A percentile compares a stretch with the other conserved stretches of the same genome.
Conservation (phyloP, 2,888 invertebrate species). For the Dasypogon diadema region DNA sequence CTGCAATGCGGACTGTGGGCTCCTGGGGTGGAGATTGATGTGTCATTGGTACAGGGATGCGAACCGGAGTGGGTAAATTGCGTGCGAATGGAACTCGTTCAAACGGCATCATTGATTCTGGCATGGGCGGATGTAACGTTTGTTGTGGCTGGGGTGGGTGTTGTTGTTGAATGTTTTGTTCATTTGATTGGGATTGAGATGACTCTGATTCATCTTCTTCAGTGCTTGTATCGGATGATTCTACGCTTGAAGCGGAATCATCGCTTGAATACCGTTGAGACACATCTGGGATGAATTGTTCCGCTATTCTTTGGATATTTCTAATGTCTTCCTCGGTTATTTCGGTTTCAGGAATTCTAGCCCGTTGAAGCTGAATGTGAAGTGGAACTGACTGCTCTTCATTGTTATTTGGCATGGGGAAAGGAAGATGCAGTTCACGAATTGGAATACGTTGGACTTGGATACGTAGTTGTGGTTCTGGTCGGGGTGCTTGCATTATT, state of each 20-base stretch:
- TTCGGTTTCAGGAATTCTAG: conserved; percentile 67
- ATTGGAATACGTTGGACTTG: conserved; percentile 70
- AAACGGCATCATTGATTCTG: conserved; percentile 65
- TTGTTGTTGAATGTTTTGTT: conserved; percentile 33
- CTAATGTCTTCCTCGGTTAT: conserved; percentile 68
- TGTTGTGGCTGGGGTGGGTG: conserved; percentile 64
- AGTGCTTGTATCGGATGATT: conserved; percentile 61
- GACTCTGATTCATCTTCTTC: conserved; percentile 62
- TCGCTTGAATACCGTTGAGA: too few relatives aligned
- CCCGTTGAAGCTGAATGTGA: conserved; percentile 66
- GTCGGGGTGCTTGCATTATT: conserved; percentile 69
- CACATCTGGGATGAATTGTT: conserved; percentile 65
- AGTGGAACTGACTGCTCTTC: conserved; percentile 60
- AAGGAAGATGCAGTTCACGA: conserved; percentile 65
- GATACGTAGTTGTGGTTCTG: conserved; percentile 69
- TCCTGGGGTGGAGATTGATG: too few relatives aligned
- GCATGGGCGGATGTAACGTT: conserved; percentile 66
- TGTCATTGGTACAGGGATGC: conserved; percentile 71
- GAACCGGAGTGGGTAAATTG: conserved; percentile 68
- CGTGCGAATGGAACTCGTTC: conserved; percentile 68
- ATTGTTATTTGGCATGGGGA: conserved; percentile 62
- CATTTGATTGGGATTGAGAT: conserved; percentile 56
- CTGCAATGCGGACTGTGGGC: conserved; percentile 71
- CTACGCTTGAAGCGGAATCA: conserved; percentile 61
- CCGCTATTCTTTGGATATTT: conserved; percentile 68